Percentiles rank a stretch among this genome's conserved stretches.
Conservation (phyloP, 1,140 invertebrate genomes). For the Nixonia krombeini region DNA sequence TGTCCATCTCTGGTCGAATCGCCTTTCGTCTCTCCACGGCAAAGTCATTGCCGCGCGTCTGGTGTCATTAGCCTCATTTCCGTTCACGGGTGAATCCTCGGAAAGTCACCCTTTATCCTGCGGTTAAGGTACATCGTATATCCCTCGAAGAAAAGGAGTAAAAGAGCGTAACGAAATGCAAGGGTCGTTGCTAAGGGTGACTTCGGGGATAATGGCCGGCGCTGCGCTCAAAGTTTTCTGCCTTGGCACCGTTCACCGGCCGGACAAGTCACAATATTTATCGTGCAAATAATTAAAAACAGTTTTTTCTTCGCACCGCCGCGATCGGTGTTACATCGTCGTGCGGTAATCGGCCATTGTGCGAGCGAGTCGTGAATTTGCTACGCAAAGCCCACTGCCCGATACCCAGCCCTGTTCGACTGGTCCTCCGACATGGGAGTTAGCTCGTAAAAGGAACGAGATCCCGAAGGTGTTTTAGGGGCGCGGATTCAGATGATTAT, state of each 20-base stretch:
- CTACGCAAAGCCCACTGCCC: slow-evolving; percentile 17
- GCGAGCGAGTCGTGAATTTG: slow-evolving; percentile 35
- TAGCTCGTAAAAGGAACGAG: slow-evolving; percentile 13
- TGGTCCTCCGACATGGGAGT: slow-evolving; percentile 26
- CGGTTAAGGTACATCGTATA: slow-evolving; percentile 51
- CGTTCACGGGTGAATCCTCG: slow-evolving; percentile 48
- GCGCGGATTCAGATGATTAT: slow-evolving; percentile 7
- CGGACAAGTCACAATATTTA: slow-evolving; percentile 53
- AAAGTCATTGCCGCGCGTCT: slow-evolving; percentile 43
- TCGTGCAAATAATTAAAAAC: slow-evolving; percentile 52
- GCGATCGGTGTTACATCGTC: slow-evolving; percentile 17
- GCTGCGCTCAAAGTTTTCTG: slow-evolving; percentile 3
- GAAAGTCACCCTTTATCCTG: slow-evolving; percentile 52
- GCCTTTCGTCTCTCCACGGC: slow-evolving; percentile 30
- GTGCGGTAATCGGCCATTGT: slow-evolving; percentile 45
- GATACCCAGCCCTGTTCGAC: slow-evolving; percentile 28
- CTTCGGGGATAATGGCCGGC: slow-evolving; percentile 35
- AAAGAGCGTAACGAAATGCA: slow-evolving; percentile 52
- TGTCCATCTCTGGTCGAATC: slow-evolving; percentile 20
- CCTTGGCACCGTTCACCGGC: slow-evolving; percentile 11
- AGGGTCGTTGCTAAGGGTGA: slow-evolving; percentile 46
- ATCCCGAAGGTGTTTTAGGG: not conserved
- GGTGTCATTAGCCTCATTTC: slow-evolving; percentile 52
- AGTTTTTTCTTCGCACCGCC: slow-evolving; percentile 19
- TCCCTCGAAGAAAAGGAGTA: slow-evolving; percentile 50